These are phyloP conservation scores for Melinaea menophilus DNA, from an alignment of 2,888 invertebrate species.

Conservation along the genomic window DNA sequence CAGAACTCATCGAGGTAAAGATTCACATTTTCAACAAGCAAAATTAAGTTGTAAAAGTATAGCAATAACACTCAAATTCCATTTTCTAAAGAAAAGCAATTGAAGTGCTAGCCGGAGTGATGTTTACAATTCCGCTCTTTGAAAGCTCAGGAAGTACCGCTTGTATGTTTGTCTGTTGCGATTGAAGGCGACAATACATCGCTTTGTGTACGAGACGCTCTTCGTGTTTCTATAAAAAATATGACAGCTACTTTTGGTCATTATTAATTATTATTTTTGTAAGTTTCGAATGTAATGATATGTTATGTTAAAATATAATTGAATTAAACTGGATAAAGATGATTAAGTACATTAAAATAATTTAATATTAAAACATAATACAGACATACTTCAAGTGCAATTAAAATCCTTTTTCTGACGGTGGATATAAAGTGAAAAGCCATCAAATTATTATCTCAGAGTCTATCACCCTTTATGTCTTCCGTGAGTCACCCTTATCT, in stretches of 20 bases:
- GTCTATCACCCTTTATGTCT: slow-evolving; percentile 16
- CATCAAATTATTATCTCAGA: slow-evolving; percentile 17
- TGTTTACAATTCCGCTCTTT: slow-evolving; percentile 39
- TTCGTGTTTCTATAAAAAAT: neutral
- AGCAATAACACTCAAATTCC: neutral
- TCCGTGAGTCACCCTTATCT: slow-evolving; percentile 22
- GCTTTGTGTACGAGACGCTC: slow-evolving; percentile 33
- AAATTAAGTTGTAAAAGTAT: slow-evolving; percentile 12
- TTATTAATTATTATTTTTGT: slow-evolving; percentile 13
- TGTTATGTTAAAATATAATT: too few relatives aligned
- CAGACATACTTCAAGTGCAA: too few relatives aligned
- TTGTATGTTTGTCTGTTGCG: slow-evolving; percentile 37
- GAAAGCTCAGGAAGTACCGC: slow-evolving; percentile 37
- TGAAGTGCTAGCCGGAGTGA: slow-evolving; percentile 31
- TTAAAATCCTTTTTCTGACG: too few relatives aligned
- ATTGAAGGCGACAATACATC: slow-evolving; percentile 35
- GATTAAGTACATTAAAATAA: too few relatives aligned
- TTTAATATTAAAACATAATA: too few relatives aligned
- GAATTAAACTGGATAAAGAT: too few relatives aligned
- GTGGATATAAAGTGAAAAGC: slow-evolving; percentile 12
- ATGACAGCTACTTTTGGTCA: slow-evolving; percentile 28
- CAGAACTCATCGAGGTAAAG: slow-evolving; percentile 12
- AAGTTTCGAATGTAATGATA: neutral
- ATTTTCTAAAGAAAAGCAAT: slow-evolving; percentile 11
- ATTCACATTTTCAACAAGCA: slow-evolving; percentile 18